phyloP scores from a whole-genome alignment of 1,140 invertebrate genomes.

The Bradynema listronoti region DNA sequence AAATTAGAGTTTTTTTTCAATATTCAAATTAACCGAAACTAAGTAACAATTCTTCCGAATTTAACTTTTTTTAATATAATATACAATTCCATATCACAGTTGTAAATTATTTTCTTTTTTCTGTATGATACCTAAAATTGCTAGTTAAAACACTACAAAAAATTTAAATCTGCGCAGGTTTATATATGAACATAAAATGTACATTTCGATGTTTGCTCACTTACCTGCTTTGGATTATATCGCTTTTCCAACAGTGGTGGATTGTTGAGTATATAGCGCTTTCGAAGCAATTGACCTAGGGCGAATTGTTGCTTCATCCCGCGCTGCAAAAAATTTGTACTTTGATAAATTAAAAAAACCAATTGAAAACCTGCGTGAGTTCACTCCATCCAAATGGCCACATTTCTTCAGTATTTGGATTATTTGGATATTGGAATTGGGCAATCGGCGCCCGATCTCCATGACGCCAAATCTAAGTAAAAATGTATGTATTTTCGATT shows the following conservation, averaged over 20 bases:
- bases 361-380: constrained; percentile 1
- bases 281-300: background rate
- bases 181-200: background rate
- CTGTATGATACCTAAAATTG: too few species aligned
- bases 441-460: background rate
- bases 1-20: too few species aligned
- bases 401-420: background rate
- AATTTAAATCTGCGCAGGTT: too few species aligned
- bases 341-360: background rate
- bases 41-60: too few species aligned
- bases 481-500: too few species aligned
- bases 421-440: background rate
- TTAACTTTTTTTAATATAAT: too few species aligned
- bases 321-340: background rate
- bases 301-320: constrained; percentile 4
- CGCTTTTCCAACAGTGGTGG: background rate
- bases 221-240: background rate
- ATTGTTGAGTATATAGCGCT: background rate
- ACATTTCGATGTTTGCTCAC: background rate
- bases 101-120: too few species aligned
- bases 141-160: too few species aligned
- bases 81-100: too few species aligned
- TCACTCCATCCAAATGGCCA: constrained; percentile 7
- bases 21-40: too few species aligned
- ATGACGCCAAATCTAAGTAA: constrained; percentile 8